phyloP scores from a whole-genome alignment of 2,797 vertebrate species.

The Phylloscopus collybita region DNA sequence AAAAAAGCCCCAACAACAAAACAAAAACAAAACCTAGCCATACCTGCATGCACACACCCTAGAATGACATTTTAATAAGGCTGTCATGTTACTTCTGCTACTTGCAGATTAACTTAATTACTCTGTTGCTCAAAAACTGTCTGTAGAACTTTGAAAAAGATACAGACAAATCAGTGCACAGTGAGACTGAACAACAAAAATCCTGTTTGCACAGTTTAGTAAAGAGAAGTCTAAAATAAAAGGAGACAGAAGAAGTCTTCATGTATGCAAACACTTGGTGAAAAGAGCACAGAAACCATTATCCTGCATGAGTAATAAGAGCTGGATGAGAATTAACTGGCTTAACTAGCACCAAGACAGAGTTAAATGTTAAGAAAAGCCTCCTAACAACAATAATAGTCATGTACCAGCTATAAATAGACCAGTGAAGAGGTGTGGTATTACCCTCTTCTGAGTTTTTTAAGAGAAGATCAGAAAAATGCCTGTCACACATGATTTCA shows the following conservation, averaged over 20 bases:
- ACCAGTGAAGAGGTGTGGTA: slow-evolving; percentile 3
- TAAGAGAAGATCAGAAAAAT: not conserved
- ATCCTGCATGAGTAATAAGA: not conserved
- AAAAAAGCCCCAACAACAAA: not conserved
- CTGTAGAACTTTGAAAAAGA: not conserved
- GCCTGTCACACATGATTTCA: not conserved
- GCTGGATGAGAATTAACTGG: not conserved
- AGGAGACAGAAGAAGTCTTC: not conserved
- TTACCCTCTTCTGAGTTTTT: not conserved
- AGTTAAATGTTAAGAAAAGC: slow-evolving; percentile 38
- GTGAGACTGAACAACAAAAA: not conserved
- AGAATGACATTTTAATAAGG: slow-evolving; percentile 21
- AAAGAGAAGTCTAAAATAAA: not conserved
- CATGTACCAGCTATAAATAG: slow-evolving; percentile 11
- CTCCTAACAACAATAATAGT: not conserved
- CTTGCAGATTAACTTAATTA: not conserved
- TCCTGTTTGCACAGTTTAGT: not conserved
- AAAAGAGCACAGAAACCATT: slow-evolving; percentile 12
- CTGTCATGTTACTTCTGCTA: not conserved
- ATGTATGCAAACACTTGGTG: not conserved
- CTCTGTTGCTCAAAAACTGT: not conserved
- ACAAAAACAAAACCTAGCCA: not conserved
- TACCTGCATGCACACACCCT: not conserved
- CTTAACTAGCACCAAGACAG: not conserved
- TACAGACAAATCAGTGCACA: not conserved